Percentiles rank a stretch among this genome's conserved stretches.
Evolutionary conservation across 35 echinoderm and acorn worm genomes (phyloP).

Genomic region (Anneissia japonica): DNA sequence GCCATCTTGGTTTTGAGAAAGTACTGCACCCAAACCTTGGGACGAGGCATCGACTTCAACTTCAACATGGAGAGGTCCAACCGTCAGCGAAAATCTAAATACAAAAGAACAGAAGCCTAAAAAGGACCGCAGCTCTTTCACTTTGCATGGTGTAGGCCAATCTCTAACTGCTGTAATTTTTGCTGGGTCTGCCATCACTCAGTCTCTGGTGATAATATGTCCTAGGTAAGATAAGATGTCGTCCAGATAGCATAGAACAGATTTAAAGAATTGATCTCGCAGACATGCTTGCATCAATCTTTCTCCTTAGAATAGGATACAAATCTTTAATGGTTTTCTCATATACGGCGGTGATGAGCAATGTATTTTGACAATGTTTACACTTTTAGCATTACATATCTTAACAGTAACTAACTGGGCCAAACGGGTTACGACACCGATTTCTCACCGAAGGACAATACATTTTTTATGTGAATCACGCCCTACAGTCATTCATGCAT

Average conservation of each 20-base stretch:
- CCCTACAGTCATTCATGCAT: no score
- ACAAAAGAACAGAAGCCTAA: constrained; percentile 46
- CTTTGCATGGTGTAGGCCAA: constrained; percentile 33
- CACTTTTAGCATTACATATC: no score
- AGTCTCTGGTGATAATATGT: constrained; percentile 40
- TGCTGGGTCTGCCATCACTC: constrained; percentile 18
- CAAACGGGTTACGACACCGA: no score
- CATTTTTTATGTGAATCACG: no score
- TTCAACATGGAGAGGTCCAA: neutral
- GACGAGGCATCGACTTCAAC: constrained; percentile 32
- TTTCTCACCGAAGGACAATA: no score
- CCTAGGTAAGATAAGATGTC: constrained; percentile 67
- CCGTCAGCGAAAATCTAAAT: no score
- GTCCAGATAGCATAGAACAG: constrained; percentile 54
- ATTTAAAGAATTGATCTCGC: constrained; percentile 39
- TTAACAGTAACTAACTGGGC: no score
- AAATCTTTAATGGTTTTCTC: no score
- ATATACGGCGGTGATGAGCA: no score
- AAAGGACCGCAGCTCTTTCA: constrained; percentile 37
- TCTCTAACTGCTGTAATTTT: constrained; percentile 10
- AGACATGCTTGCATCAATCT: constrained; percentile 61
- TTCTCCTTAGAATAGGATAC: no score
- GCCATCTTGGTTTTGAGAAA: constrained; percentile 41
- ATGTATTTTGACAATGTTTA: no score
- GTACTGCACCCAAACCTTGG: constrained; percentile 33